Percentiles rank a stretch among this genome's conserved stretches.
These are phyloP conservation scores for Antechinus stuartii DNA, from an alignment of 2,113 vertebrate genomes.

Conservation along the genomic window DNA sequence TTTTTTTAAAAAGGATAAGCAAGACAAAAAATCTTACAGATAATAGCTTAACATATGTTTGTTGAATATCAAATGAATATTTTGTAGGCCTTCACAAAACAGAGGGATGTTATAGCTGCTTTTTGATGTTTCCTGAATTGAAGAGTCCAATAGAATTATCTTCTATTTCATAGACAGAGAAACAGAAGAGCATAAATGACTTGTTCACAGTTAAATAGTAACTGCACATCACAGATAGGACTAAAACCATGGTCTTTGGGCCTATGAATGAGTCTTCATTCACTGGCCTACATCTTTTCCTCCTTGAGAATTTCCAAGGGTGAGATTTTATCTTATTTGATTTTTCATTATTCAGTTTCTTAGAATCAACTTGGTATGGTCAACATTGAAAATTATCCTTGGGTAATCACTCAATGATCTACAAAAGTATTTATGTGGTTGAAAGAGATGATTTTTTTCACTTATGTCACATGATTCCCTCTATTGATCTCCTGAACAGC, in stretches of 20 bases:
- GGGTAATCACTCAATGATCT: not conserved
- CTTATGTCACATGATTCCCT: constrained; percentile 57
- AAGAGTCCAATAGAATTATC: not conserved
- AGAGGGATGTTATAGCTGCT: not conserved
- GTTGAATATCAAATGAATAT: not conserved
- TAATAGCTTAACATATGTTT: not conserved
- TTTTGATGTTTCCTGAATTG: not conserved
- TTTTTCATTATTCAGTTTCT: not conserved
- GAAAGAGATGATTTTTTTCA: constrained; percentile 28
- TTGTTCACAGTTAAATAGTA: not conserved
- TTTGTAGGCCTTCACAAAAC: not conserved
- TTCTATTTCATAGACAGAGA: not conserved
- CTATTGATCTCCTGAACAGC: constrained; percentile 67
- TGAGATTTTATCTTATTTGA: not conserved
- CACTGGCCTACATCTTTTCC: not conserved
- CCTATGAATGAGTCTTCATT: not conserved
- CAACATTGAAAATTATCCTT: not conserved
- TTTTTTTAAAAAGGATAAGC: not conserved
- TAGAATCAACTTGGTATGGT: not conserved
- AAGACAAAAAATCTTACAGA: not conserved
- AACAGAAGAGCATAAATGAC: not conserved
- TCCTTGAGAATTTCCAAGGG: not conserved
- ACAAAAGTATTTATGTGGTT: not conserved
- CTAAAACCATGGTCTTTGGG: not conserved
- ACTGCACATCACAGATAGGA: not conserved